A percentile compares a stretch with the other conserved stretches of the same genome.
phyloP scores from a whole-genome alignment of 92 coral and sea anemone genomes.

The Umimayanthus kanabou region DNA sequence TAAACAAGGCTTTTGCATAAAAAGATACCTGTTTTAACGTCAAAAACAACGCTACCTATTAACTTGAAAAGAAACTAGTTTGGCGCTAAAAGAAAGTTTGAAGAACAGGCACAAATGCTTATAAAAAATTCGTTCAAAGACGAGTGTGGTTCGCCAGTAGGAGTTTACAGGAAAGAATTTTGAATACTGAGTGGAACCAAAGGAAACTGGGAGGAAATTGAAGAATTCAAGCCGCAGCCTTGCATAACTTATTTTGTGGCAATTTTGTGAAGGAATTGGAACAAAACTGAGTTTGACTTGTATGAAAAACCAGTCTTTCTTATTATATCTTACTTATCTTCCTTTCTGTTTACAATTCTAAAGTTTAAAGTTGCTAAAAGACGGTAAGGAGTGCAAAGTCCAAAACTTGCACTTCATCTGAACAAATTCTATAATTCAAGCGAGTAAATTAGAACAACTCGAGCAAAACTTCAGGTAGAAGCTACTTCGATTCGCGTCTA shows the following conservation, averaged over 20 bases:
- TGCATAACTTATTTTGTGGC: background rate
- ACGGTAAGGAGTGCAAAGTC: too few species aligned
- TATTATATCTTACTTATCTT: background rate
- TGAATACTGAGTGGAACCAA: background rate
- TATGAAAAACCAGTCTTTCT: background rate
- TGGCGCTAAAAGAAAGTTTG: background rate
- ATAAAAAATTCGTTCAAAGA: background rate
- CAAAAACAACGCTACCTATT: background rate
- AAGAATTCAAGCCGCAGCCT: background rate
- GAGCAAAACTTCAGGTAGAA: background rate
- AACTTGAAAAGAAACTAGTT: background rate
- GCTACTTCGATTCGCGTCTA: background rate
- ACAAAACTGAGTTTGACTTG: background rate
- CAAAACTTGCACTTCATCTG: background rate
- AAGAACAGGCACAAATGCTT: background rate
- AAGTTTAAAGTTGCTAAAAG: background rate
- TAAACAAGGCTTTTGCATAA: background rate
- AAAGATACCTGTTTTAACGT: background rate
- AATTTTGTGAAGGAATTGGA: background rate
- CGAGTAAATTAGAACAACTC: conserved; percentile 9
- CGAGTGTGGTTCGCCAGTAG: background rate
- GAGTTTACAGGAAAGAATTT: background rate
- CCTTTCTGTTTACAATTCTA: too few species aligned
- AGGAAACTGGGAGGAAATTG: background rate
- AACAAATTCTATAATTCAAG: background rate